phyloP scores from a whole-genome alignment of 2,113 vertebrate species.

The Pollimyrus isidori region DNA sequence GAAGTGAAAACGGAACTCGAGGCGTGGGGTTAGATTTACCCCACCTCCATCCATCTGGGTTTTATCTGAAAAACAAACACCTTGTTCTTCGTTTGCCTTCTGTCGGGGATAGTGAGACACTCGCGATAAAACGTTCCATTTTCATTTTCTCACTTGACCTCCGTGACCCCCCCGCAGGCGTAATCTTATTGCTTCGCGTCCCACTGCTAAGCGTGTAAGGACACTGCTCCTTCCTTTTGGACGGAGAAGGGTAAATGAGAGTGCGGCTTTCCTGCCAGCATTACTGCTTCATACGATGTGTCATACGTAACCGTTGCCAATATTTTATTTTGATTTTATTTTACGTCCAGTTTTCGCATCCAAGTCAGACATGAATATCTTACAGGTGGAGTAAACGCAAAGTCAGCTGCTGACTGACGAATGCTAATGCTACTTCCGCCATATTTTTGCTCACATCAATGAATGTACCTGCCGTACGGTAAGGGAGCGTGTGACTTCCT shows the following conservation, averaged over 20 bases:
- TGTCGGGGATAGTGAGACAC: not conserved
- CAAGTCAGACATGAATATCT: not conserved
- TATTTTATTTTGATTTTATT: not conserved
- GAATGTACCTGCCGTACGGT: not conserved
- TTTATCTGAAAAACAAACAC: not conserved
- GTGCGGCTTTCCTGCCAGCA: not conserved
- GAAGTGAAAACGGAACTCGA: constrained; percentile 57
- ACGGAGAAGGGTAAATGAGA: not conserved
- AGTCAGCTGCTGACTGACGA: not conserved
- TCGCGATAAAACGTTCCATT: not conserved
- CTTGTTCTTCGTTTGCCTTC: not conserved
- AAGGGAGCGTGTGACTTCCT: not conserved
- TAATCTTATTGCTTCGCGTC: not conserved
- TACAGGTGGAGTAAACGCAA: not conserved
- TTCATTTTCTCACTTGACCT: not conserved
- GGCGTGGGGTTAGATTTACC: constrained; percentile 55
- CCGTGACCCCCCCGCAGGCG: not conserved
- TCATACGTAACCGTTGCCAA: not conserved
- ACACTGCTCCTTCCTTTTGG: not conserved
- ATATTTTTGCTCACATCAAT: not conserved
- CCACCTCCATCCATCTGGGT: constrained; percentile 34
- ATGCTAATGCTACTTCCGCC: too few relatives aligned
- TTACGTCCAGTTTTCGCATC: not conserved
- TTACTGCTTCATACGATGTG: not conserved
- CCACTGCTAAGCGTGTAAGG: not conserved